A percentile compares a stretch with the other conserved stretches of the same genome.
Evolutionary conservation across 2,113 vertebrate species (phyloP).

Genomic region (Cranoglanis bouderius): DNA sequence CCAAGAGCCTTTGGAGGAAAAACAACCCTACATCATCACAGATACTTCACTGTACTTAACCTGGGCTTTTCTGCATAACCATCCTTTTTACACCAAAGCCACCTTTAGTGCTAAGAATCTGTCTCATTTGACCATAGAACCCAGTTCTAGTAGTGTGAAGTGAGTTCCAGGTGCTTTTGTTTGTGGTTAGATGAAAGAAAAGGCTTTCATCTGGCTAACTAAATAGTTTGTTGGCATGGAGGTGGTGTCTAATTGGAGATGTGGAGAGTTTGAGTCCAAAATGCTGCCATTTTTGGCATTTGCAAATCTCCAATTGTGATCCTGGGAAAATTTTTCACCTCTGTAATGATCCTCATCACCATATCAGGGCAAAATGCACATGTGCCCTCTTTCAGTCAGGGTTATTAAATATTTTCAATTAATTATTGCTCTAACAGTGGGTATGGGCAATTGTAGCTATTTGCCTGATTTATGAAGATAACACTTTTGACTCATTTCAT

Average conservation of each 20-base stretch:
- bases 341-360: background rate
- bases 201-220: background rate
- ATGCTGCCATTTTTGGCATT: background rate
- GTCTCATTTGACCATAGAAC: too few relatives aligned
- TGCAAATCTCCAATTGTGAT: background rate
- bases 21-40: background rate
- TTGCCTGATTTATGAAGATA: background rate
- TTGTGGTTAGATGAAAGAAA: background rate
- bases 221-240: background rate
- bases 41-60: background rate
- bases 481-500: background rate
- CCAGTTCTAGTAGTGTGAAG: too few relatives aligned
- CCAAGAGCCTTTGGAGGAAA: background rate
- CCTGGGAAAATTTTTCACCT: background rate
- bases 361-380: background rate
- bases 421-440: background rate
- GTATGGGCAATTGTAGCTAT: background rate
- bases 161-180: background rate
- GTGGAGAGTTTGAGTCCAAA: background rate
- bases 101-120: too few relatives aligned
- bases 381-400: background rate
- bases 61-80: background rate
- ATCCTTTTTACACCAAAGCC: background rate
- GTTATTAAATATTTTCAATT: background rate
- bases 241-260: background rate